Evolutionary conservation across 53 echinoderm and acorn worm genomes (phyloP), one percentile per base, ranked within the genome.

Genomic region (Temnopleurus reevesii): DNA sequence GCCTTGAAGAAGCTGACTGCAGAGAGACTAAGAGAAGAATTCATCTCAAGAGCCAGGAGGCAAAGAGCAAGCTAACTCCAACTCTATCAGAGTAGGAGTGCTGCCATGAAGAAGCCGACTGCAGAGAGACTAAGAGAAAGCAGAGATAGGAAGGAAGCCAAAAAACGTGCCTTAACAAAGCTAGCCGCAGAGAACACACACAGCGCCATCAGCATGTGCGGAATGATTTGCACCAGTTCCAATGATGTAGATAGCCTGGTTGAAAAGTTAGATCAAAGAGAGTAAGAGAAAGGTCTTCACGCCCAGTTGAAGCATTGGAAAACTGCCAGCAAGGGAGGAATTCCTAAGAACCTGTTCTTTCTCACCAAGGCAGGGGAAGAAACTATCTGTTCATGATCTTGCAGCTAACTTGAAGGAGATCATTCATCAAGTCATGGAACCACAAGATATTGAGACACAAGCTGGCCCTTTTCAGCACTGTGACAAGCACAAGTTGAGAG

Each of bases 21-120:
- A 8, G 53, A 51, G 53, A n/a, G n/a, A n/a, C n/a, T n/a, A 56
- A 84, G 87, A 47, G 64, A 87, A 43, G 64, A 64, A 64, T 64
- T 87, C 65, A 21, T 87, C 38, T 61, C 44, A 0, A 36, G 64
- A 63, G 87, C 87, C 47, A 55, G 85, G 56, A 56, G 41, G 23
- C 43, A 87, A 61, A 64, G 87, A 87, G 64, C 61, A 44, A 44
- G 61, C 24, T 63, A 61, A 23, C 65, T 87, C 12, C 44, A 87
- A 44, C 64, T 87, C 61, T 87, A 87, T 46, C 87, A 63, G 85
- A 61, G 47, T 45, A 87, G 64, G 65, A 64, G 64, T 87, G 87
- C 87, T 45, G 87, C 63, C 43, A 38, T 87, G 12, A 49, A 49
- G 85, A 58, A 85, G 58, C 30, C 33, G 58, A 57, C 58, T 58